Conservation (phyloP, 2,888 invertebrate species). For the Apamea monoglypha region DNA sequence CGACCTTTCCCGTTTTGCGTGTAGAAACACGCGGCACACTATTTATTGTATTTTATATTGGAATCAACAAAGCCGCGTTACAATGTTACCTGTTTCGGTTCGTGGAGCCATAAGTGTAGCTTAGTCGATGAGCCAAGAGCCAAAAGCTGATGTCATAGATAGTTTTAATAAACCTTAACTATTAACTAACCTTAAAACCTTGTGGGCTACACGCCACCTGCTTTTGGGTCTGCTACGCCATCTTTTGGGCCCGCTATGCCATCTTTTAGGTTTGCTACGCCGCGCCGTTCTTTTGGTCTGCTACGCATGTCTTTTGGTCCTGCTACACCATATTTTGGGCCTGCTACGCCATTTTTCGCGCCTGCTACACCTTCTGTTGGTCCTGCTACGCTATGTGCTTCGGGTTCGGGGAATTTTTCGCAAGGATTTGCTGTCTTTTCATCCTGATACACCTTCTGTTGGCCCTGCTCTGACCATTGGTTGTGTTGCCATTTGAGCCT, state of each 20-base stretch:
- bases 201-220: neutral
- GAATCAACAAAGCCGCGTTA: constrained; percentile 11
- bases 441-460: too few relatives aligned
- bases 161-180: neutral
- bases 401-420: too few relatives aligned
- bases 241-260: neutral
- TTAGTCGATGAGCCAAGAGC: too few relatives aligned
- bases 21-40: constrained; percentile 30
- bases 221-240: neutral
- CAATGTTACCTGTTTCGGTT: neutral
- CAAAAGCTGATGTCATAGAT: neutral
- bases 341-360: neutral
- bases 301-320: neutral
- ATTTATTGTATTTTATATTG: constrained; percentile 23
- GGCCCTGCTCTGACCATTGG: too few relatives aligned
- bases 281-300: neutral
- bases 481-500: neutral
- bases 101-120: neutral
- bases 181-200: neutral
- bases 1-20: constrained; percentile 41
- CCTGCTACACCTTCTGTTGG: neutral
- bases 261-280: neutral
- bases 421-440: too few relatives aligned
- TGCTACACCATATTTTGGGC: neutral
- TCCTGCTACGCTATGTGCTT: too few relatives aligned